These are phyloP conservation scores for Coptotermes formosanus DNA, from an alignment of 1,140 invertebrate genomes.

Conservation along the genomic window DNA sequence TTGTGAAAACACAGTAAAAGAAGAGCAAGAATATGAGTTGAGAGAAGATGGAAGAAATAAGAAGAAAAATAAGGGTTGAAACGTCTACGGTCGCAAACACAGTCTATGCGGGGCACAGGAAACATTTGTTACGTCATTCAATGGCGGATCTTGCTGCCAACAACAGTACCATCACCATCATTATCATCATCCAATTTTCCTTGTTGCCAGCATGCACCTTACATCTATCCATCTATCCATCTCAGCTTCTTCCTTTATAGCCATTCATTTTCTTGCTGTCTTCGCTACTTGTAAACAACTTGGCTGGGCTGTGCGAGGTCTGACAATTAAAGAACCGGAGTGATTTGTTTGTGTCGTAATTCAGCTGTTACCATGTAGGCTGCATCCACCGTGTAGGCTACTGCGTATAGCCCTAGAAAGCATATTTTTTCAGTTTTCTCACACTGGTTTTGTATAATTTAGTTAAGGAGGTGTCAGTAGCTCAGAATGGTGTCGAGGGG, in stretches of 20 bases:
- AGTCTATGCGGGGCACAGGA: background rate
- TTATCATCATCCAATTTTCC: constrained; percentile 12
- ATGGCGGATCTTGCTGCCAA: background rate
- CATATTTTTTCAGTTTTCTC: too few species aligned
- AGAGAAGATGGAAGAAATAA: background rate
- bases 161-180: background rate
- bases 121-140: constrained; percentile 1
- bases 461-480: too few species aligned
- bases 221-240: background rate
- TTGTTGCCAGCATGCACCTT: background rate
- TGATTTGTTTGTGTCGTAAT: too few species aligned
- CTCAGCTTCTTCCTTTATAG: background rate
- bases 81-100: background rate
- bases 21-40: background rate
- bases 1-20: background rate
- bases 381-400: too few species aligned
- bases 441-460: too few species aligned
- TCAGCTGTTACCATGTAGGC: too few species aligned
- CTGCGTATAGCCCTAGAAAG: too few species aligned
- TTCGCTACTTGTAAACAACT: background rate
- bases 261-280: background rate
- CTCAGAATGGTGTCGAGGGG: too few species aligned
- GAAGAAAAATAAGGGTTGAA: background rate
- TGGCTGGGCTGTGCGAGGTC: background rate
- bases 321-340: too few species aligned